phyloP scores from a whole-genome alignment of 2,797 vertebrate genomes.

The Schizopygopsis malacanthus region DNA sequence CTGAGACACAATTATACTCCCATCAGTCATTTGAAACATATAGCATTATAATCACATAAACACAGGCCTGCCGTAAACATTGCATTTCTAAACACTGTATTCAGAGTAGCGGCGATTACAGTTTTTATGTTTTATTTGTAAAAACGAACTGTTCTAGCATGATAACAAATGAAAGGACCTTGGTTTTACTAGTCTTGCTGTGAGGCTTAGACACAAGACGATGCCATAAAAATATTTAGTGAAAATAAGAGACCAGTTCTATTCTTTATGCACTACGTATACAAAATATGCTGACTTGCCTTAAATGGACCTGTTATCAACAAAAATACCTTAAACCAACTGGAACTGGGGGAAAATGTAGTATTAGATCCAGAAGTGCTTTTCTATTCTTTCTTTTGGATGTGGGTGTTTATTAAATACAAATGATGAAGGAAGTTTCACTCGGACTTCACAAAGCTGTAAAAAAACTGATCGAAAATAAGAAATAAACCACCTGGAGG shows the following conservation, averaged over 20 bases:
- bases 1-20: background rate
- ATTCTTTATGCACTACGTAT: background rate
- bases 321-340: conserved; percentile 33
- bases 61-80: conserved; percentile 8
- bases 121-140: conserved; percentile 9
- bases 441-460: background rate
- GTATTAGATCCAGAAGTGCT: conserved; percentile 7
- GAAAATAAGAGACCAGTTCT: background rate
- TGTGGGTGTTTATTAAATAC: background rate
- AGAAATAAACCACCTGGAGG: background rate
- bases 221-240: background rate
- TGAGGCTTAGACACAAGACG: background rate
- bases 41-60: conserved; percentile 18
- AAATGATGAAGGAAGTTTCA: background rate
- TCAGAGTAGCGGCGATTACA: background rate
- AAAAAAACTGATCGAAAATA: background rate
- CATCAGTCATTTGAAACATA: conserved; percentile 23
- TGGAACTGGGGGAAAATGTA: conserved; percentile 32
- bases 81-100: conserved; percentile 18
- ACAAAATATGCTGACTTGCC: background rate
- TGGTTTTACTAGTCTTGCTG: conserved; percentile 9
- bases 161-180: conserved; percentile 4
- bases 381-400: background rate
- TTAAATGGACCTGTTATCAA: conserved; percentile 11
- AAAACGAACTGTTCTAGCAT: conserved; percentile 3